Evolutionary conservation across 2,888 invertebrate species (phyloP), one percentile per base, ranked within the genome.

Genomic region (Acanthococcus lagerstroemiae): DNA sequence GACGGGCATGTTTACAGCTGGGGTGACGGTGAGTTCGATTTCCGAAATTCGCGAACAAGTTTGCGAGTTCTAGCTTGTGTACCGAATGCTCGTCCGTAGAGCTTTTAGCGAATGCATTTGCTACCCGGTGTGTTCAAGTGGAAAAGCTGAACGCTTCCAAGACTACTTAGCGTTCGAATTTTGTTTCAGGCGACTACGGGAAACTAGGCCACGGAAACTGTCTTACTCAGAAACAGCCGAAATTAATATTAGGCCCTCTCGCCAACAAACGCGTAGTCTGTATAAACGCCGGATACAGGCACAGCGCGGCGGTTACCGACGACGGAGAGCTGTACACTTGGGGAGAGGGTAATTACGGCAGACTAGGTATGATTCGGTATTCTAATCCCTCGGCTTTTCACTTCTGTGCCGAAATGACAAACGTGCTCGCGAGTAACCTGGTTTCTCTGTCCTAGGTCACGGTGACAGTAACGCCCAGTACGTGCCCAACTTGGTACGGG

Each of bases 391-490:
- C 4, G 48, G n/a, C 25, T 55, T 22, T 50, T n/a, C n/a, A n/a
- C n/a, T n/a, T n/a, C n/a, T n/a, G n/a, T n/a, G n/a, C n/a, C n/a
- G n/a, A n/a, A 21, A 50, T 24, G 1, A n/a, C 22, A 15, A 22
- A 27, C 17, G 5, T 65, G 30, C 5, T 27, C 58, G 4, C 50
- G 25, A 54, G 56, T 67, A 68, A 69, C 17, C 22, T 58, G 1
- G 15, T 52, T 61, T 52, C 22, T 26, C 37, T 52, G 22, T 21
- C 3, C n/a, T 70, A 79, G 83, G 84, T 15, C 82, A 82, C 73
- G 83, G 83, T n/a, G 83, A 84, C 73, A 80, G 78, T 70, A 80
- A 77, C 68, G 80, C 80, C 26, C 77, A 81, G 55, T 80, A 80
- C 71, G 73, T 81, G 22, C 84, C 84, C 1, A 83, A 82, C 1